Evolutionary conservation across 2,888 invertebrate genomes (phyloP).

Genomic region (Cotesia congregata): DNA sequence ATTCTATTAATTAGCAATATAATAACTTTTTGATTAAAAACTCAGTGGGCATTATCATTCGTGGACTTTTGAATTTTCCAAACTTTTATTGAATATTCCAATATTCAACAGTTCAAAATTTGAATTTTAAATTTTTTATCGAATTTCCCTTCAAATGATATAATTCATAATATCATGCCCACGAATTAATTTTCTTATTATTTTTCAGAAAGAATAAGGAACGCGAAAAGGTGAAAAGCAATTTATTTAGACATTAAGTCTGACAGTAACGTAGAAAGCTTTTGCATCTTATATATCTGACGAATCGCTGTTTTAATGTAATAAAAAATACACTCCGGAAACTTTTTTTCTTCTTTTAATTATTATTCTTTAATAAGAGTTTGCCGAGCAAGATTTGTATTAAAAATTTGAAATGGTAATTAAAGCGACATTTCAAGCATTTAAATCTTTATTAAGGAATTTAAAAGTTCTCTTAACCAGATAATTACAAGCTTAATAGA

Average conservation of each 20-base stretch:
- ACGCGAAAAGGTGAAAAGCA: constrained; percentile 27
- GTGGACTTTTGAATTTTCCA: too few relatives aligned
- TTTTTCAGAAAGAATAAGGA: not conserved
- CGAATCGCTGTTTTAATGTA: not conserved
- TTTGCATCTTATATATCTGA: constrained; percentile 43
- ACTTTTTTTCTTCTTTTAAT: not conserved
- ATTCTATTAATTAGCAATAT: too few relatives aligned
- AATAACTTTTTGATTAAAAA: too few relatives aligned
- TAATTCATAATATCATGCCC: too few relatives aligned
- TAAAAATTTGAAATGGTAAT: not conserved
- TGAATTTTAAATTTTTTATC: too few relatives aligned
- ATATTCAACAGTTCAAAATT: too few relatives aligned
- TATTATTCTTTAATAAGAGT: not conserved
- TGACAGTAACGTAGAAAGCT: constrained; percentile 48
- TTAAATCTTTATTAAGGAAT: not conserved
- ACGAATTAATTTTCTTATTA: too few relatives aligned
- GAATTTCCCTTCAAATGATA: too few relatives aligned
- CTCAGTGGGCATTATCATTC: too few relatives aligned
- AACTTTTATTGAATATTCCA: too few relatives aligned
- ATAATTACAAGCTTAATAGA: not conserved
- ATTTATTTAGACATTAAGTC: constrained; percentile 49
- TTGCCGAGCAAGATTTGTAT: not conserved
- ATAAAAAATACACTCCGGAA: not conserved
- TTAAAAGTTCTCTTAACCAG: not conserved
- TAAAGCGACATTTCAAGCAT: not conserved